Base-by-base conservation (phyloP, 2,888 invertebrate species). In the Prenolepis imparis region DNA sequence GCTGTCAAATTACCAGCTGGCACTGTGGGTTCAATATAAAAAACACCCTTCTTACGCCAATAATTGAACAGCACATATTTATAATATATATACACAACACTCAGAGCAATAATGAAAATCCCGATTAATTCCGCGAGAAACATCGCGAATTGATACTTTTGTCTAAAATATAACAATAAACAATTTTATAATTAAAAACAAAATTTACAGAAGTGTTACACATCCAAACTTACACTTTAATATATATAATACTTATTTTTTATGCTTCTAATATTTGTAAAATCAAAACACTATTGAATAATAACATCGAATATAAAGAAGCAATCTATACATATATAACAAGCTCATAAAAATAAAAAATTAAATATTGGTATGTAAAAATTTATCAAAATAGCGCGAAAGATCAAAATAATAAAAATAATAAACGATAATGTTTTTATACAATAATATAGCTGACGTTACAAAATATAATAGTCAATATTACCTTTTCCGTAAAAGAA, bases 11-110 rank as follows among this genome's bases (percentile, higher is more conserved):
- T 92, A 9, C 93, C 93, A 21, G 81, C 12, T 0, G 90, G 89
- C 4, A 91, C 59, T 3, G 82, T 85, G 1, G 93, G 91, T 15
- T 91, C 82, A 0, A 84, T 5, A 48, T 88, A 89, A 36, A 85
- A 84, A 1, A 93, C 84, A 5, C 88, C 85, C n/a, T 21, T 87
- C n/a, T 87, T 91, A 15, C 83, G 86, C 93, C 93, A 93, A 70
- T 90, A 93, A 55, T 84, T 85, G 66, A 85, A 93, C 0, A 91
- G n/a, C 3, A 87, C 72, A 21, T 86, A 80, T 78, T 92, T 91
- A 24, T 89, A 88, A 81, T 92, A 93, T 3, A 92, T 6, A 64
- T 93, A 91, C 11, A 89, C 24, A 32, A 75, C 87, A 21, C 80
- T 55, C 4, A 90, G 21, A 15, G 84, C 1, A 8, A 87, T 15